phyloP scores from a whole-genome alignment of 2,888 invertebrate species.

The Yponomeuta malinellus region DNA sequence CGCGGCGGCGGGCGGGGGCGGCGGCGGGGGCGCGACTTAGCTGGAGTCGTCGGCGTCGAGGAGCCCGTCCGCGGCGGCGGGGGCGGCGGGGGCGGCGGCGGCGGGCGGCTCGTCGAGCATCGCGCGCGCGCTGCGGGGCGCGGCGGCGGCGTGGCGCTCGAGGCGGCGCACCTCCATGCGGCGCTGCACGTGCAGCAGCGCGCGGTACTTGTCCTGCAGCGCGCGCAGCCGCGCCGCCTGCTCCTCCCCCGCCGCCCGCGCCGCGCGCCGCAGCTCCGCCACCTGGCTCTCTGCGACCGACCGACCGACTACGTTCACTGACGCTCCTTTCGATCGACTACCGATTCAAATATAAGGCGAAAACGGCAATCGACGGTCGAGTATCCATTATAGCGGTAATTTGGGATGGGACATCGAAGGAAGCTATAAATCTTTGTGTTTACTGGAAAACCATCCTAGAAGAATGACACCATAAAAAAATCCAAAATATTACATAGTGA shows the following conservation, averaged over 20 bases:
- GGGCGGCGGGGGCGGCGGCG: slow-evolving; percentile 57
- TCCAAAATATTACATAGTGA: too few relatives aligned
- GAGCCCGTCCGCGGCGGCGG: slow-evolving; percentile 46
- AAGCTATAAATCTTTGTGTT: too few relatives aligned
- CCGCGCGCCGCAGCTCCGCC: slow-evolving; percentile 64
- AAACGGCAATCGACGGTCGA: background rate
- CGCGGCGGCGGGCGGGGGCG: too few relatives aligned
- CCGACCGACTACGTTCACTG: background rate
- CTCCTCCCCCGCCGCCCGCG: slow-evolving; percentile 73
- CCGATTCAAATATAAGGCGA: too few relatives aligned
- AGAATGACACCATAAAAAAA: too few relatives aligned
- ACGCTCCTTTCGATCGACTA: background rate
- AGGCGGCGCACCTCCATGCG: slow-evolving; percentile 71
- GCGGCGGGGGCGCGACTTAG: too few relatives aligned
- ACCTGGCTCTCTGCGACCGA: slow-evolving; percentile 42
- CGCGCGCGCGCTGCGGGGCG: slow-evolving; percentile 60
- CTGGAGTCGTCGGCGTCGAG: slow-evolving; percentile 33
- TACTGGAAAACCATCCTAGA: too few relatives aligned
- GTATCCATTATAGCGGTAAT: too few relatives aligned
- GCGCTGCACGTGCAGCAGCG: slow-evolving; percentile 74
- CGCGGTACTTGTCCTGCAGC: slow-evolving; percentile 76
- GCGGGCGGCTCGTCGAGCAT: slow-evolving; percentile 50
- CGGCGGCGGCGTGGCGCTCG: slow-evolving; percentile 59
- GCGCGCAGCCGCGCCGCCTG: slow-evolving; percentile 75
- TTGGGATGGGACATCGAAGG: too few relatives aligned